A percentile compares a stretch with the other conserved stretches of the same genome.
phyloP scores from a whole-genome alignment of 2,888 invertebrate genomes.

The Drosophila stalkeri region DNA sequence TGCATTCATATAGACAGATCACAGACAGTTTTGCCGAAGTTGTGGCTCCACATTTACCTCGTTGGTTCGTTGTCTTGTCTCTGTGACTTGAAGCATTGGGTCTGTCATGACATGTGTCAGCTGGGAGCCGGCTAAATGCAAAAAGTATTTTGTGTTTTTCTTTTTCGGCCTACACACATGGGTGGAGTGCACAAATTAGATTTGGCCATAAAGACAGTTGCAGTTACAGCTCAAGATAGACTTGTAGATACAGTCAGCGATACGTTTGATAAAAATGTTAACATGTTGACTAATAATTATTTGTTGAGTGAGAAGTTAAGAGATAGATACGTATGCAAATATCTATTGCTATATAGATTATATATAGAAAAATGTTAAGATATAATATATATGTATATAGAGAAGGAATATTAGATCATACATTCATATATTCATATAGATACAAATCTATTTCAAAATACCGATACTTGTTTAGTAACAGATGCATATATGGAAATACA shows the following conservation, averaged over 20 bases:
- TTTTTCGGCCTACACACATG: constrained; percentile 54
- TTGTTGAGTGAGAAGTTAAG: neutral
- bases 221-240: constrained; percentile 15
- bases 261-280: constrained; percentile 4
- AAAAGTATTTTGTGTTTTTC: constrained; percentile 11
- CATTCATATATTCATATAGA: neutral
- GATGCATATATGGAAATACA: neutral
- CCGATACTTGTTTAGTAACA: neutral
- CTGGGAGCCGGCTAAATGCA: constrained; percentile 55
- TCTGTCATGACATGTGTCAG: constrained; percentile 79
- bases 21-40: constrained; percentile 60
- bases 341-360: neutral
- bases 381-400: neutral
- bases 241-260: constrained; percentile 1
- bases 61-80: constrained; percentile 11
- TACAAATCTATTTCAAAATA: neutral
- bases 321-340: neutral
- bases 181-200: constrained; percentile 53
- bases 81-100: constrained; percentile 37
- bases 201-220: constrained; percentile 14
- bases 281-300: neutral
- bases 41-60: constrained; percentile 12
- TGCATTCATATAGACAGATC: constrained; percentile 73
- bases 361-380: neutral
- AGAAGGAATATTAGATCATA: too few relatives aligned